Evolutionary conservation across 2,797 vertebrate genomes (phyloP), one percentile per base, ranked within the genome.

Genomic region (Percopsis omiscomaycus): DNA sequence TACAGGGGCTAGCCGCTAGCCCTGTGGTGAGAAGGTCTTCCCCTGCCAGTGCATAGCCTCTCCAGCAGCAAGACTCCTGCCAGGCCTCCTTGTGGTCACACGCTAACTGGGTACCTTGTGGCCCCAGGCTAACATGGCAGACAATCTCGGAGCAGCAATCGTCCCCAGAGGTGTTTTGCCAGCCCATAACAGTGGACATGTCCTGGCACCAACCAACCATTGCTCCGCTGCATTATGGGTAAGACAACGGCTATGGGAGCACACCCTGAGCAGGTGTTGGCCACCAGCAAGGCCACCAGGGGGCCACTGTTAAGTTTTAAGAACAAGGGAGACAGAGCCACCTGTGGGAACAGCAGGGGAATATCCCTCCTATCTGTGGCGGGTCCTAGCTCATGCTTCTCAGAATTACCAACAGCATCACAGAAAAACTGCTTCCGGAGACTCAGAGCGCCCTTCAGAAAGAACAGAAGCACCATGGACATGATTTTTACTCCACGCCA

Each of bases 1-100:
- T 22, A 22, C 1, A 22, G 22, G 22, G 22, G 22, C 22, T 22
- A 22, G 22, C 22, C 22, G 22, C 22, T 22, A 22, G 22, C 22
- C 22, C 22, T 22, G 1, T 28, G 5, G 3, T 5, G 45, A 59
- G 56, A 15, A 48, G 30, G 32, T 29, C 56, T 45, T 27, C 42
- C 42, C 27, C 51, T 68, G 67, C 68, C 66, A 69, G 63, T 30
- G 52, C 75, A 66, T 57, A 54, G 61, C 66, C 58, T 30, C 69
- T 27, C 15, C 73, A 55, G 15, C 68, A 16, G 47, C 64, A 65
- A 58, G 59, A 61, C 72, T 55, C 52, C 59, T 57, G 68, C 76
- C 65, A 59, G 9, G 1, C 61, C 44, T 60, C 54, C 61, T 52
- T 4, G 8, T 57, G 66, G 47, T 54, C 55, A 3, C 47, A 14